Base-by-base conservation (phyloP, 2,113 vertebrate genomes). In the Grammomys dolichurus region DNA sequence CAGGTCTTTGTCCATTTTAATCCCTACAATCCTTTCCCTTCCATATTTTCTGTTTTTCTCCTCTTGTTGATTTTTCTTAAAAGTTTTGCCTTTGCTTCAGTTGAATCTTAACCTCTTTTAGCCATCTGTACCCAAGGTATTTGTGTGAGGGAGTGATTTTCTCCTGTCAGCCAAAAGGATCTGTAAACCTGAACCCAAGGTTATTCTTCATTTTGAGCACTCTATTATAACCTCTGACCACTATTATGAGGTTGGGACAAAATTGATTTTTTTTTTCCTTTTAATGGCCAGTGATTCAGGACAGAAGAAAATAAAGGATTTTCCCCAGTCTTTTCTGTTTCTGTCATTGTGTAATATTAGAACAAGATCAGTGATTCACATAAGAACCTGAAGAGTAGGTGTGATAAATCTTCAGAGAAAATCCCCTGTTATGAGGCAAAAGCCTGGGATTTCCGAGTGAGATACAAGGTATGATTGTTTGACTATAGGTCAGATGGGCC, bases 371-470 rank as follows among this genome's bases (percentile, higher is more conserved):
- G 43, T 87, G 63, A 89, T 88, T 94, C 78, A 85, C 22, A 5
- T 22, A 94, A 80, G 36, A 63, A 69, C 36, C 43, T 85, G 36
- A 88, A 89, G 13, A 87, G 28, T 26, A 93, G 70, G 20, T 80
- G 12, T 86, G 8, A 88, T 90, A 96, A 88, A 96, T 92, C 87
- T 88, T 96, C 46, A 56, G 82, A 89, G 93, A 67, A 96, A 94
- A 94, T 84, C 94, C 36, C 7, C 26, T 54, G 20, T 91, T 87
- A 87, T 69, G 51, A 89, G 75, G 58, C 40, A 65, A 95, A 93
- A 94, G 69, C 60, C 73, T 72, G 31, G 54, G 75, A 90, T 96
- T 96, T 97, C 75, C 9, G 8, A 84, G 70, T 80, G 75, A 91
- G 95, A 76, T 70, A 54, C 28, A 77, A 84, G 60, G 28, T 87